Base-by-base conservation (phyloP, 2,888 invertebrate genomes). In the Volucella zonaria region DNA sequence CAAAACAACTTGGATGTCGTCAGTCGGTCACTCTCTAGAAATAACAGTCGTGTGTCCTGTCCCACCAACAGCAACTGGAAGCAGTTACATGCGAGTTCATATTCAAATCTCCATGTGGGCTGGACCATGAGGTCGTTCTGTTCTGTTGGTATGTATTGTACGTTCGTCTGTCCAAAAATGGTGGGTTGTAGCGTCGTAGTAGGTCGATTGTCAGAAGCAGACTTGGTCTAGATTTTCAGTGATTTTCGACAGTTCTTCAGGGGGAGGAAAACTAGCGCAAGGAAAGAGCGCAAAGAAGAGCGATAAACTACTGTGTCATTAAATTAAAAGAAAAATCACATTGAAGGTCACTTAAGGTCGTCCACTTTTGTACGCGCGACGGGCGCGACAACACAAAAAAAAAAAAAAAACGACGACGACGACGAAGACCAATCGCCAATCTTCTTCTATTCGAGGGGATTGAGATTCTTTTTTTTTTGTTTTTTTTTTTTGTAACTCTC, bases 311-410 rank as follows among this genome's bases (percentile, higher is more conserved):
- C 47, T 78, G 71, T 45, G 59, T 31, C 52, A 58, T 18, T 64
- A 43, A 42, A 18, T 56, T 43, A 67, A 59, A 68, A 64, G 79
- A 75, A 80, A 79, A 77, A 85, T 31, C 79, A 82, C 71, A 87
- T 86, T 88, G 87, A 88, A 88, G 87, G 88, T 88, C 88, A 87
- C 81, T 83, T 80, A 88, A 88, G 88, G 88, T 88, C 88, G 87
- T 82, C 82, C 80, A 75, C 79, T 71, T 67, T 73, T 40, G 58
- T 68, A 67, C 78, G 68, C 71, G 62, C 75, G 64, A 73, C 71
- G 18, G 18, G 2, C 18, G 18, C 18, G 18, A 23, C 18, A 23
- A 23, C 18, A 23, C 1, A 23, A 61, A 56, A 47, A 40, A 71
- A 49, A 31, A n/a, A n/a, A n/a, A n/a, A n/a, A n/a, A n/a, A n/a